phyloP scores from a whole-genome alignment of 2,797 vertebrate species.

The Peromyscus attwateri region DNA sequence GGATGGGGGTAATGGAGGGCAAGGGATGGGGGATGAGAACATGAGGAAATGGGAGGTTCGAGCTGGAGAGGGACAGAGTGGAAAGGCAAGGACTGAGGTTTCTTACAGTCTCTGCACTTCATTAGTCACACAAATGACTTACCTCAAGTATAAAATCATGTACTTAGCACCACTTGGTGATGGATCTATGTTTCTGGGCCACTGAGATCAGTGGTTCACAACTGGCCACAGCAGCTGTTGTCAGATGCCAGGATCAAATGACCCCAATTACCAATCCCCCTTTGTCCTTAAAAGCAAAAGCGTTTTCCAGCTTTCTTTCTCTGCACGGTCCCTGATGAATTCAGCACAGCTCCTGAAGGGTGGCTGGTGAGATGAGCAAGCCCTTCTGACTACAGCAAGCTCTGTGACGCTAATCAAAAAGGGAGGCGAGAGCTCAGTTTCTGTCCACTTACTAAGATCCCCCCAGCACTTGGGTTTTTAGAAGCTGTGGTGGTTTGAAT shows the following conservation, averaged over 20 bases:
- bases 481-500: background rate
- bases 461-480: background rate
- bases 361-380: background rate
- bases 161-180: background rate
- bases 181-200: background rate
- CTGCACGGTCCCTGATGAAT: background rate
- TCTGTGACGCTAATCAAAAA: background rate
- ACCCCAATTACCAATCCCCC: background rate
- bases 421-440: background rate
- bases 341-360: background rate
- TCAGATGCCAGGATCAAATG: conserved; percentile 8
- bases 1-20: too few relatives aligned
- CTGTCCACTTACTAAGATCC: conserved; percentile 22
- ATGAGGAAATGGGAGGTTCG: too few relatives aligned
- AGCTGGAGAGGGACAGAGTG: too few relatives aligned
- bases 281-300: conserved; percentile 58
- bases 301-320: conserved; percentile 27
- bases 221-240: background rate
- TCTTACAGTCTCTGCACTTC: background rate
- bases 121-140: background rate
- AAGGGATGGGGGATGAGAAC: too few relatives aligned
- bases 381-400: background rate
- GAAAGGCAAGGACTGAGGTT: too few relatives aligned
- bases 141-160: background rate
- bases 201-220: conserved; percentile 32